phyloP scores from a whole-genome alignment of 2,888 invertebrate genomes.

The Sminthurinus aureus region DNA sequence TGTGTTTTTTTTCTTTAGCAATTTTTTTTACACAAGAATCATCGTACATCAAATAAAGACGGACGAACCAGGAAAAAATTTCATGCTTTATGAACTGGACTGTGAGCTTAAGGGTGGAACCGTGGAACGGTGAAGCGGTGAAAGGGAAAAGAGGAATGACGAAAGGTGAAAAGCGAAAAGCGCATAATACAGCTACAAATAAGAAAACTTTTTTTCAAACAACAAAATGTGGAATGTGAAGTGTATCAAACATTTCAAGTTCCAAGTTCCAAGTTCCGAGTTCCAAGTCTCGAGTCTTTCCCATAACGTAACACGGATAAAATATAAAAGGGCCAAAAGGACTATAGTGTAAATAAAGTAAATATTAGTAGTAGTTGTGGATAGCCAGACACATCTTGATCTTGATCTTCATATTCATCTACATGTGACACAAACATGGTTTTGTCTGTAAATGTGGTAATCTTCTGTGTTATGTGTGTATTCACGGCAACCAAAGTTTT shows the following conservation, averaged over 20 bases:
- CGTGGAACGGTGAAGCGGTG: not conserved
- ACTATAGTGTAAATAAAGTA: not conserved
- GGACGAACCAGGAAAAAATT: slow-evolving; percentile 21
- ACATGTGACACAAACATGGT: too few species aligned
- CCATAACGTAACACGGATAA: not conserved
- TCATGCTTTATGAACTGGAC: slow-evolving; percentile 40
- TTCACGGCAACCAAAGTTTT: not conserved
- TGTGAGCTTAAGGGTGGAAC: not conserved
- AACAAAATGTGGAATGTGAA: not conserved
- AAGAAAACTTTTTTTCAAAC: not conserved
- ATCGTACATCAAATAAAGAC: slow-evolving; percentile 33
- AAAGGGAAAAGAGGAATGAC: not conserved
- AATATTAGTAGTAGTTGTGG: not conserved
- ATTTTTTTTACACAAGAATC: slow-evolving; percentile 20
- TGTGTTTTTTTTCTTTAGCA: slow-evolving; percentile 21
- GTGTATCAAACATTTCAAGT: too few species aligned
- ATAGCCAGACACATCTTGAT: not conserved
- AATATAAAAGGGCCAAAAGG: not conserved
- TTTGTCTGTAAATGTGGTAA: slow-evolving; percentile 27
- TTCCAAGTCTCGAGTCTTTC: not conserved
- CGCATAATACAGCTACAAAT: not conserved
- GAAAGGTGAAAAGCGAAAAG: not conserved
- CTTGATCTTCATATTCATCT: not conserved
- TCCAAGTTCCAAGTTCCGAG: too few species aligned
- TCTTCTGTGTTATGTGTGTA: slow-evolving; percentile 13